Conservation (phyloP, 2,113 vertebrate species). For the Elgaria multicarinata region DNA sequence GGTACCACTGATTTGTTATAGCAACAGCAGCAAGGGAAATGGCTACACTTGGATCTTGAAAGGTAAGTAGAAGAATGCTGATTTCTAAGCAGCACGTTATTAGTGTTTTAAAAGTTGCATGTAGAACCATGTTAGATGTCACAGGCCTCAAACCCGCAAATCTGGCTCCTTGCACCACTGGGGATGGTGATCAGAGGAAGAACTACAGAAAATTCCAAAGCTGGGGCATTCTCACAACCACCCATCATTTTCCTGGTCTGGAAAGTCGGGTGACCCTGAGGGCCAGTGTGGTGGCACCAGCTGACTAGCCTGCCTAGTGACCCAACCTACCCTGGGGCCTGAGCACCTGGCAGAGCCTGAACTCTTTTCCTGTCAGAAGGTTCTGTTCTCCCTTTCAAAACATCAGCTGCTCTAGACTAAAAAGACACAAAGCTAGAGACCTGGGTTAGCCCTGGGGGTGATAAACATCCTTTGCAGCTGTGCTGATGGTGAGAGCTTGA, state of each 20-base stretch:
- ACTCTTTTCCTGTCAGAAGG: neutral
- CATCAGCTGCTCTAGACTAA: neutral
- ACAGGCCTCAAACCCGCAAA: neutral
- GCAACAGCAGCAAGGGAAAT: slow-evolving; percentile 39
- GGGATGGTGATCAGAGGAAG: neutral
- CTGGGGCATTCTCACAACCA: slow-evolving; percentile 39
- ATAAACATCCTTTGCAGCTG: fast-evolving
- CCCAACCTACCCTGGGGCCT: neutral
- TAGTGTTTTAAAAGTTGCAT: slow-evolving; percentile 55
- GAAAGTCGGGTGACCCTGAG: neutral
- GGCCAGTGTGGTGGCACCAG: too few species aligned
- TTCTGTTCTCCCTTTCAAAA: neutral
- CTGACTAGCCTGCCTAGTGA: neutral
- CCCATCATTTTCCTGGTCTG: neutral
- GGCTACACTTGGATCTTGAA: slow-evolving; percentile 56
- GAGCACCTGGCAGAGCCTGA: neutral
- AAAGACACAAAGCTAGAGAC: neutral
- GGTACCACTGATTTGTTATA: slow-evolving; percentile 44
- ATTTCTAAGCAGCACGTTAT: slow-evolving; percentile 51
- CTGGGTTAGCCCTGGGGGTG: neutral
- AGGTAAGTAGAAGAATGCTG: slow-evolving; percentile 57
- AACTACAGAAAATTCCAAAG: neutral
- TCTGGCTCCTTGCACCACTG: neutral
- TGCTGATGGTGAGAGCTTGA: neutral
- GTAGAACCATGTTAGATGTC: neutral